phyloP scores from a whole-genome alignment of 92 coral and sea anemone species.

The Porites divaricata region DNA sequence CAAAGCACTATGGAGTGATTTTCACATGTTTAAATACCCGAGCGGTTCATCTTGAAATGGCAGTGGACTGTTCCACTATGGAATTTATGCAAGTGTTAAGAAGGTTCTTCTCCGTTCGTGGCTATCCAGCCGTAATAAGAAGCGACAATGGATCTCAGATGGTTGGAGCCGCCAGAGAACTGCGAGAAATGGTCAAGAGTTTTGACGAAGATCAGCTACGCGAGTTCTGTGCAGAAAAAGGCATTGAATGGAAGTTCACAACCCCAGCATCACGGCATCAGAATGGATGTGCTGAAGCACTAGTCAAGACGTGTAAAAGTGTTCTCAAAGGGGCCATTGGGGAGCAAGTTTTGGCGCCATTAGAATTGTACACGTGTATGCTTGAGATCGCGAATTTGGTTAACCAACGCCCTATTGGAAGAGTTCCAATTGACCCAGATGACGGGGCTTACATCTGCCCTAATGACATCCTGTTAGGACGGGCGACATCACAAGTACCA shows the following conservation, averaged over 20 bases:
- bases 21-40: conserved; percentile 69
- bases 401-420: conserved; percentile 75
- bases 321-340: conserved; percentile 61
- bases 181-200: conserved; percentile 49
- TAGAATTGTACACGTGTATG: conserved; percentile 71
- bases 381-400: conserved; percentile 67
- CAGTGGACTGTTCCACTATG: conserved; percentile 69
- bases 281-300: conserved; percentile 68
- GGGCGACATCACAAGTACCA: conserved; percentile 35
- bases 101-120: conserved; percentile 67
- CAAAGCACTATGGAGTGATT: conserved; percentile 68
- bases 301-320: conserved; percentile 63
- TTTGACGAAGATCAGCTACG: conserved; percentile 33
- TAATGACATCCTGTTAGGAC: conserved; percentile 70
- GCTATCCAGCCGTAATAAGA: conserved; percentile 58
- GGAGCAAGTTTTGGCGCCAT: conserved; percentile 61
- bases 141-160: conserved; percentile 66
- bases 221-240: conserved; percentile 55
- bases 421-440: conserved; percentile 67
- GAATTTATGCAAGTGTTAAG: conserved; percentile 60
- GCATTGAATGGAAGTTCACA: conserved; percentile 64
- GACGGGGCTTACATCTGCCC: conserved; percentile 63
- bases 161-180: conserved; percentile 62
- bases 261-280: conserved; percentile 69
- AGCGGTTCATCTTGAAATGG: conserved; percentile 65